Evolutionary conservation across 2,113 vertebrate genomes (phyloP).

Genomic region (Atrichornis clamosus): DNA sequence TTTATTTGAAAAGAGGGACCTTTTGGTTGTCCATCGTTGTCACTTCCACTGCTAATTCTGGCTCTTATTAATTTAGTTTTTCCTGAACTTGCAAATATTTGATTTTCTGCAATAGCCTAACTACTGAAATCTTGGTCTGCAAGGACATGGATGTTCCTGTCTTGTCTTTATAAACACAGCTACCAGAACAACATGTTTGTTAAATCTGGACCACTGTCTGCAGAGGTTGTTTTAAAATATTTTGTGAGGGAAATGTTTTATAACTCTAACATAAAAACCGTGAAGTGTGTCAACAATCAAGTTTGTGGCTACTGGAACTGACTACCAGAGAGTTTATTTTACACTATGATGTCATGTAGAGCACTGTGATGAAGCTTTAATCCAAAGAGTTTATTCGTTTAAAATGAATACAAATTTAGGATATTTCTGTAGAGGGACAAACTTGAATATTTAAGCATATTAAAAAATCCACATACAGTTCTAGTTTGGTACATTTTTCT

Average conservation of each 20-base stretch:
- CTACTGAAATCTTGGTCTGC: not conserved
- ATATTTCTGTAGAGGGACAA: not conserved
- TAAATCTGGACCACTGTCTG: not conserved
- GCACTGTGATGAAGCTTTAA: not conserved
- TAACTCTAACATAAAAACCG: not conserved
- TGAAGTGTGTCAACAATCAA: not conserved
- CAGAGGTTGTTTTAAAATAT: not conserved
- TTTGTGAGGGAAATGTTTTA: not conserved
- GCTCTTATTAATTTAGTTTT: not conserved
- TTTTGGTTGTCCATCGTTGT: not conserved
- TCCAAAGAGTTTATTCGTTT: not conserved
- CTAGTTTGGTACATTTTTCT: not conserved
- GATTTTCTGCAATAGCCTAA: not conserved
- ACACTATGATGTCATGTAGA: not conserved
- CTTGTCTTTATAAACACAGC: not conserved
- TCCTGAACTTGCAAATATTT: not conserved
- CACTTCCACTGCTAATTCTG: not conserved
- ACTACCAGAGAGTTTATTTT: not conserved
- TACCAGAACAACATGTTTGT: not conserved
- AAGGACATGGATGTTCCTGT: not conserved
- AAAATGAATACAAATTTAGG: not conserved
- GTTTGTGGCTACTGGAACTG: not conserved
- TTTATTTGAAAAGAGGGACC: not conserved
- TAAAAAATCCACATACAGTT: not conserved
- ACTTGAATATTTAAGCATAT: not conserved